Conservation (phyloP, 2,888 invertebrate species). For the Geotrupes spiniger region DNA sequence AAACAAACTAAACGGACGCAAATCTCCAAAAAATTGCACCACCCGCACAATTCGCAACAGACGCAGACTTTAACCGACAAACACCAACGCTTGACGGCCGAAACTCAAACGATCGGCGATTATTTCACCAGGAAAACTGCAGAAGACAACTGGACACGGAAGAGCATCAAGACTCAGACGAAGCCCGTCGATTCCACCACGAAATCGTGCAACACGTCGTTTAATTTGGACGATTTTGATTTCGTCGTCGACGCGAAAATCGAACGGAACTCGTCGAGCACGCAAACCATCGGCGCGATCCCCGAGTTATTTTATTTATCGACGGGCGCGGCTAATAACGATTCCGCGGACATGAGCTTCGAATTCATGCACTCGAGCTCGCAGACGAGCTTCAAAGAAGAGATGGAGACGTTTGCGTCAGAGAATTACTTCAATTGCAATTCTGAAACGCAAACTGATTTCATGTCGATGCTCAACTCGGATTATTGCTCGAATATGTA, state of each 20-base stretch:
- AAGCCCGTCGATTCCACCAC: conserved; percentile 33
- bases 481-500: conserved; percentile 46
- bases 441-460: conserved; percentile 62
- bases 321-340: conserved; percentile 38
- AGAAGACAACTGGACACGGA: conserved; percentile 22
- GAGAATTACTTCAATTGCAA: conserved; percentile 52
- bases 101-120: conserved; percentile 50
- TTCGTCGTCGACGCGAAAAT: conserved; percentile 26
- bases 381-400: conserved; percentile 31
- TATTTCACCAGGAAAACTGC: conserved; percentile 35
- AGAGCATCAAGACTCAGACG: conserved; percentile 37
- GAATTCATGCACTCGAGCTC: conserved; percentile 32
- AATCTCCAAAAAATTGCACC: conserved; percentile 26
- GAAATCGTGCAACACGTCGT: conserved; percentile 44
- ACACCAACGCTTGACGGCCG: conserved; percentile 33
- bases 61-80: conserved; percentile 42
- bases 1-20: conserved; percentile 29
- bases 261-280: conserved; percentile 39
- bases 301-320: conserved; percentile 28
- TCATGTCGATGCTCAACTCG: conserved; percentile 43
- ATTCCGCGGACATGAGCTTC: conserved; percentile 33
- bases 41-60: conserved; percentile 35
- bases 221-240: conserved; percentile 37
- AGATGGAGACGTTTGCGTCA: conserved; percentile 38
- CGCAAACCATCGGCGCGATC: conserved; percentile 38